Evolutionary conservation across 2,888 invertebrate species (phyloP).

Genomic region (Colostygia pectinataria): DNA sequence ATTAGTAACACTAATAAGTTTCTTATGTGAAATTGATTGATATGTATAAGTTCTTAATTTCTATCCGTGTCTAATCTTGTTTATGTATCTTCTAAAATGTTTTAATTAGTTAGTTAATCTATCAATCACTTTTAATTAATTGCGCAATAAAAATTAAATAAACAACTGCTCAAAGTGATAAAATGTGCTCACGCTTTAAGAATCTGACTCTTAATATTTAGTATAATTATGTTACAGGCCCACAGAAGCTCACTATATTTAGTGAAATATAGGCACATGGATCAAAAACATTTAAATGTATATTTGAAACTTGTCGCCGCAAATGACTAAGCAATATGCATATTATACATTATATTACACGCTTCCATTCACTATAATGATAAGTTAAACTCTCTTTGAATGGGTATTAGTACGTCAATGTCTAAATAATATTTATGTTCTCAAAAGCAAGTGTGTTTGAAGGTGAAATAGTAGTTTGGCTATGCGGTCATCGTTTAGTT

Average conservation of each 20-base stretch:
- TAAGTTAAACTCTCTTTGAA: too few relatives aligned
- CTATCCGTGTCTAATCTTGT: too few relatives aligned
- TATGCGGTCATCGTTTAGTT: constrained; percentile 72
- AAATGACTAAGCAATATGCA: constrained; percentile 43
- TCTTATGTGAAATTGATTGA: too few relatives aligned
- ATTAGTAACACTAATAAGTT: too few relatives aligned
- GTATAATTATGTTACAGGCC: constrained; percentile 29
- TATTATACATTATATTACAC: constrained; percentile 1
- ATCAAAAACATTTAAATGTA: constrained; percentile 33
- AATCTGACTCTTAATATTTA: constrained; percentile 31
- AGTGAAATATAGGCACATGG: too few relatives aligned
- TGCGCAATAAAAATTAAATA: constrained; percentile 28
- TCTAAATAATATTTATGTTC: constrained; percentile 32
- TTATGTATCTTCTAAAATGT: not conserved
- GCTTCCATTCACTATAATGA: constrained; percentile 29
- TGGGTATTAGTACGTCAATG: constrained; percentile 23
- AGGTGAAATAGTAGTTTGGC: constrained; percentile 61
- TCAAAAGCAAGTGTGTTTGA: constrained; percentile 47
- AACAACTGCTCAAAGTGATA: constrained; percentile 19
- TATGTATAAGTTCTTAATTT: too few relatives aligned
- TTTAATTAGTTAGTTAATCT: constrained; percentile 10
- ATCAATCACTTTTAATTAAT: constrained; percentile 27
- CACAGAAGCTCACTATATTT: constrained; percentile 22
- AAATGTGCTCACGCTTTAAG: constrained; percentile 19
- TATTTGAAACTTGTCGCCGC: constrained; percentile 32